Conservation (phyloP, 2,113 vertebrate species). For the Bubalus kerabau region DNA sequence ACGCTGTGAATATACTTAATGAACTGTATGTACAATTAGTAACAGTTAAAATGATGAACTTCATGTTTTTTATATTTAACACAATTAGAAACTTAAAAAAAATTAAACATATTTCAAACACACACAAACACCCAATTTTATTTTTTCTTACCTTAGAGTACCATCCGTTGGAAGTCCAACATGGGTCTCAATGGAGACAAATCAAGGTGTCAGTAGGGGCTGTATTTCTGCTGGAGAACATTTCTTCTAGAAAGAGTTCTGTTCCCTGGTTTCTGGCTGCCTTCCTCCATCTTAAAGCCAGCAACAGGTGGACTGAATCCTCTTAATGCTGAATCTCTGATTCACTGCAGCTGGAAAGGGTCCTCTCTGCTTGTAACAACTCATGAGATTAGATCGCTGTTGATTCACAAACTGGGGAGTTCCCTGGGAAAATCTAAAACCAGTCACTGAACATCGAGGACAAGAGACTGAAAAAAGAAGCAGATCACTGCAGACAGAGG, state of each 20-base stretch:
- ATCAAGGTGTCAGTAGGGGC: neutral
- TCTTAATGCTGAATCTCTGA: neutral
- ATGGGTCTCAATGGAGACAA: neutral
- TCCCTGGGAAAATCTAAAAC: neutral
- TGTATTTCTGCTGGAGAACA: neutral
- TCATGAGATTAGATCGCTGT: neutral
- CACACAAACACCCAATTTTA: neutral
- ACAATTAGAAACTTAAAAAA: neutral
- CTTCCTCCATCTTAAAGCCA: neutral
- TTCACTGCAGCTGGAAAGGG: neutral
- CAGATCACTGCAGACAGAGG: neutral
- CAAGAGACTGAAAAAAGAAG: neutral
- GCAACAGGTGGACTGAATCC: neutral
- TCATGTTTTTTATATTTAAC: neutral
- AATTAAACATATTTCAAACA: neutral
- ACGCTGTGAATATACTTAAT: neutral
- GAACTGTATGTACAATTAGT: neutral
- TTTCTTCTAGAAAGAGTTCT: neutral
- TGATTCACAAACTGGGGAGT: neutral
- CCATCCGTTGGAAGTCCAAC: neutral
- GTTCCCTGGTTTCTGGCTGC: fast-evolving
- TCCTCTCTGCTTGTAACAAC: neutral
- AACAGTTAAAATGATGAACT: neutral
- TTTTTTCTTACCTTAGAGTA: neutral
- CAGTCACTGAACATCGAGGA: neutral